Evolutionary conservation across 2,797 vertebrate species (phyloP), one percentile per base, ranked within the genome.

Genomic region (Channa striata): DNA sequence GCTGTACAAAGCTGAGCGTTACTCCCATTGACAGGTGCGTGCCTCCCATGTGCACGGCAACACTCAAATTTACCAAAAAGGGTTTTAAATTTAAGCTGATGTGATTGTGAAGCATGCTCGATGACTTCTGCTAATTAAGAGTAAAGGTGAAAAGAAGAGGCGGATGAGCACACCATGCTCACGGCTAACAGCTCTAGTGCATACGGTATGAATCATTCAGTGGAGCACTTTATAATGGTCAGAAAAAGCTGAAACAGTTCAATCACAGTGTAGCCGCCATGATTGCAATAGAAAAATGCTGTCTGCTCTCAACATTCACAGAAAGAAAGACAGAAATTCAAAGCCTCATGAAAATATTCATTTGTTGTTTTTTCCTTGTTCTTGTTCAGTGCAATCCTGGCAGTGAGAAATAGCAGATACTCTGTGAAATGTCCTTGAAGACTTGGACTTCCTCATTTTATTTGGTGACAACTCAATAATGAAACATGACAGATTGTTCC

Each of bases 1-100:
- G 74, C 72, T 48, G 66, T 83, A 78, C 82, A 81, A 39, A 13
- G 20, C 37, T 85, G 85, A 90, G 73, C 63, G 48, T 83, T 58
- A 86, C 66, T 61, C 57, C 75, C 85, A 86, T 86, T 90, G 86
- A 88, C 87, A 89, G 79, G 68, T 81, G 68, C 72, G 65, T 63
- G 65, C 25, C 62, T 68, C 61, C 69, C 67, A 59, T 74, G 68
- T 77, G 60, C 68, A 52, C 0, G 5, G 40, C 56, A 54, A 74
- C 69, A 74, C 77, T 89, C 63, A 79, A 66, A 88, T 89, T 85
- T 73, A 76, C 73, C 63, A 65, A 60, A 65, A 78, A 51, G 50
- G 25, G 23, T 19, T 59, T 83, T 67, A 68, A 40, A 79, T 87
- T 68, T 52, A 37, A 82, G 59, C 69, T 25, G 14, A 74, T 49